Evolutionary conservation across 2,797 vertebrate species (phyloP), one percentile per base, ranked within the genome.

Genomic region (Falco peregrinus): DNA sequence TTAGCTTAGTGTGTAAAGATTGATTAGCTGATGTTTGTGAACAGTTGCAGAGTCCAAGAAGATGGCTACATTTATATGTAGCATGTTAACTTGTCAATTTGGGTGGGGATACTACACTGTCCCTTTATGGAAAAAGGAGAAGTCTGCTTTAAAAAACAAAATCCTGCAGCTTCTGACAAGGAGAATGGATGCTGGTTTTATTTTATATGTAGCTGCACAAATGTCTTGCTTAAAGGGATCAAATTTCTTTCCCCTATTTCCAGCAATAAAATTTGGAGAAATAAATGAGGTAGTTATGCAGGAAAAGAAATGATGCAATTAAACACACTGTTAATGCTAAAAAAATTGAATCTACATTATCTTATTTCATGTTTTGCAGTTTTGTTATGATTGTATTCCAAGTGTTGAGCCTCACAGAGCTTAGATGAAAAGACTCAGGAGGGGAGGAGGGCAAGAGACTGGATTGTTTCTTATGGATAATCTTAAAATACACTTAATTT

Each of bases 81-180:
- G 26, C 35, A 22, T 70, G 39, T 88, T 94, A 90, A 92, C 75
- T n/a, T 87, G 80, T 80, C 31, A 80, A 4, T 91, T 89, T 90
- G 61, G 31, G 31, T 92, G 71, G 79, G 86, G 90, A 71, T 78
- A 81, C 75, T 85, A 76, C 24, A 69, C 77, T 81, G 92, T 95
- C 95, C 92, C 91, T 87, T 94, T 48, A 47, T 81, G 90, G 80
- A 51, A 82, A 81, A 90, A 89, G 29, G 41, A 91, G 39, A 84
- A 93, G 18, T 88, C 47, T 29, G 54, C 77, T 89, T 93, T 79
- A 59, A 76, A 88, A 95, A 54, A 1, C 33, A 69, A 61, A 80
- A 86, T 86, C 50, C 24, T 89, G 11, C 47, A 0, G 2, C 13
- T 93, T 3, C 74, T 84, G 63, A 48, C n/a, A 47, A 77, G 68